Conservation (phyloP, 2,113 vertebrate genomes). For the Ceyx melanurus region DNA sequence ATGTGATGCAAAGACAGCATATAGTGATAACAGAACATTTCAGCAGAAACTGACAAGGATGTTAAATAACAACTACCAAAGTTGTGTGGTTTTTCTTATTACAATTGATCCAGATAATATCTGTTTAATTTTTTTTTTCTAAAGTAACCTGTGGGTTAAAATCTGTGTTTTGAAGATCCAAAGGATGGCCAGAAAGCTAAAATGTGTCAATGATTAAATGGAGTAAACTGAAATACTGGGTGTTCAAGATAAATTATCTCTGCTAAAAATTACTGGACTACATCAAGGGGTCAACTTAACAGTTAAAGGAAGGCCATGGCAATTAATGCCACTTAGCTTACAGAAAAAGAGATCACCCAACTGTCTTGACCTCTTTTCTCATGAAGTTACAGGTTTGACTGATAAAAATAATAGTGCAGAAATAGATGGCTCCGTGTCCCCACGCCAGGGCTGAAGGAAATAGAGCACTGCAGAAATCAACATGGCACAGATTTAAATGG, state of each 20-base stretch:
- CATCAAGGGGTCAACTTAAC: neutral
- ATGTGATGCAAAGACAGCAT: neutral
- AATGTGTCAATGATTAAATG: neutral
- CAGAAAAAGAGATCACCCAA: conserved; percentile 30
- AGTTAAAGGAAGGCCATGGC: neutral
- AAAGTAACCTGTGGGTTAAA: neutral
- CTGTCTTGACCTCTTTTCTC: conserved; percentile 37
- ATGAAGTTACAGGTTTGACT: neutral
- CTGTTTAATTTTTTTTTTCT: neutral
- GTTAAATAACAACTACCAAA: neutral
- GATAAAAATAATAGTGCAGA: conserved; percentile 41
- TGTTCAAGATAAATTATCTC: neutral
- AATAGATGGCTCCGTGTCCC: conserved; percentile 5
- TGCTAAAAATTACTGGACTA: neutral
- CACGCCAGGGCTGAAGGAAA: neutral
- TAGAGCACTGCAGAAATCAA: conserved; percentile 38
- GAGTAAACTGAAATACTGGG: neutral
- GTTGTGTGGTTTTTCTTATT: rapidly evolving
- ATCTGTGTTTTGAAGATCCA: neutral
- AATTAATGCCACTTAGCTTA: conserved; percentile 57
- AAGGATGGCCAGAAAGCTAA: neutral
- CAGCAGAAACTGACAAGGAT: neutral
- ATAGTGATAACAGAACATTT: neutral
- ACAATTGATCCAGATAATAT: neutral
- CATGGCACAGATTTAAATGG: conserved; percentile 31